Conservation (phyloP, 23 tunicate genomes). For the Trididemnum nubilum region DNA sequence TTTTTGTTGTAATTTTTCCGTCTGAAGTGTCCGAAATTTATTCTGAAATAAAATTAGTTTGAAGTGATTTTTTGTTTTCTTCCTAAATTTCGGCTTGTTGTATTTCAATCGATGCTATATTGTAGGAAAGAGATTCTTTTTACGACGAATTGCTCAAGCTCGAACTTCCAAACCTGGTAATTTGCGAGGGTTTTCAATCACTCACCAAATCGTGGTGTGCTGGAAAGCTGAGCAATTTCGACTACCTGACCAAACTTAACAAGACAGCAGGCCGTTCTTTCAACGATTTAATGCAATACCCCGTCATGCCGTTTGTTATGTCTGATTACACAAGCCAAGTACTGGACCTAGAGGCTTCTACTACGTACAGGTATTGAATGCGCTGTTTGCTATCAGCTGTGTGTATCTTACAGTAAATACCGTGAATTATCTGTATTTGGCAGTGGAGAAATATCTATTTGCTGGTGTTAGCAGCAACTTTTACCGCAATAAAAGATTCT, state of each 20-base stretch:
- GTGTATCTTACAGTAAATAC: background rate
- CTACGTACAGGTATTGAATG: slow-evolving; percentile 74
- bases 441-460: background rate
- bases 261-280: slow-evolving; percentile 94
- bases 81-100: background rate
- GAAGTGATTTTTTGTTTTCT: background rate
- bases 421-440: background rate
- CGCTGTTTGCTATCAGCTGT: no score
- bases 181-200: slow-evolving; percentile 32
- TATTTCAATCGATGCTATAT: no score
- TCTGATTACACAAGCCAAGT: slow-evolving; percentile 81
- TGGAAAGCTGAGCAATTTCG: slow-evolving; percentile 86
- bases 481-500: no score
- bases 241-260: slow-evolving; percentile 85
- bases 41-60: background rate
- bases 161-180: slow-evolving; percentile 55
- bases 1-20: background rate
- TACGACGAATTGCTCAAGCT: slow-evolving; percentile 54
- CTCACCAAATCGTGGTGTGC: slow-evolving; percentile 74
- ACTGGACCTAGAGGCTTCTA: slow-evolving; percentile 54
- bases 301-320: slow-evolving; percentile 91
- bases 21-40: background rate
- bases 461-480: no score
- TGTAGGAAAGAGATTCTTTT: slow-evolving; percentile 68
- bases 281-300: slow-evolving; percentile 99